Conservation (phyloP, 2,888 invertebrate genomes). For the Nomada ruficornis region DNA sequence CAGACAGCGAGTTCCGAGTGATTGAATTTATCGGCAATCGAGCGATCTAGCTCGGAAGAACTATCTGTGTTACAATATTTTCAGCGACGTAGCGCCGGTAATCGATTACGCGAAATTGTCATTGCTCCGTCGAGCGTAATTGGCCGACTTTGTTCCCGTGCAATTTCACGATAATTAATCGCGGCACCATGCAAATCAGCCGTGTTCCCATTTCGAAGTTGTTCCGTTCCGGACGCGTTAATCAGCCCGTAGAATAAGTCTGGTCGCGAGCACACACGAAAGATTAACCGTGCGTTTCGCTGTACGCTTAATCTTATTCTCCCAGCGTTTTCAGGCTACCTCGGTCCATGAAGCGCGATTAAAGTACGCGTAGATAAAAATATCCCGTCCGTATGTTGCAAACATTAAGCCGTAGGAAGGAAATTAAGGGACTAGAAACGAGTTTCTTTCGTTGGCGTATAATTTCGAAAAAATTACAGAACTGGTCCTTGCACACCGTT, state of each 20-base stretch:
- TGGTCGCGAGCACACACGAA: background rate
- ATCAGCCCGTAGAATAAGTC: slow-evolving; percentile 38
- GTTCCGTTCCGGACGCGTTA: slow-evolving; percentile 43
- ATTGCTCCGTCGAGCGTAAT: slow-evolving; percentile 42
- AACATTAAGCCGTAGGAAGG: background rate
- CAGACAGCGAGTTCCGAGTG: background rate
- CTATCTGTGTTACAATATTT: background rate
- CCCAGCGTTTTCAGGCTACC: slow-evolving; percentile 15
- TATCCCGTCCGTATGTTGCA: slow-evolving; percentile 5
- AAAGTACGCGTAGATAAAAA: slow-evolving; percentile 2
- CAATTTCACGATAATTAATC: slow-evolving; percentile 53
- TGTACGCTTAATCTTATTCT: slow-evolving; percentile 40
- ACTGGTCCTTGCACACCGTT: background rate
- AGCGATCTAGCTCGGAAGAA: background rate
- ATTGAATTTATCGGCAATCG: slow-evolving; percentile 12
- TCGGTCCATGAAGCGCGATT: slow-evolving; percentile 15
- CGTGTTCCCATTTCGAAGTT: slow-evolving; percentile 20
- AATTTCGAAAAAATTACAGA: background rate
- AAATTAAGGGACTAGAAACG: background rate
- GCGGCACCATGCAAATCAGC: slow-evolving; percentile 23
- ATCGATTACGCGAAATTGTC: slow-evolving; percentile 41
- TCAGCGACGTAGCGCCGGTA: slow-evolving; percentile 5
- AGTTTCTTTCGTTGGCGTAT: background rate
- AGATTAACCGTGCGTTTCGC: slow-evolving; percentile 43
- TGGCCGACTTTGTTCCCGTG: slow-evolving; percentile 46